Evolutionary conservation across 2,888 invertebrate genomes (phyloP), one percentile per base, ranked within the genome.

Genomic region (Falcaria lacertinaria): DNA sequence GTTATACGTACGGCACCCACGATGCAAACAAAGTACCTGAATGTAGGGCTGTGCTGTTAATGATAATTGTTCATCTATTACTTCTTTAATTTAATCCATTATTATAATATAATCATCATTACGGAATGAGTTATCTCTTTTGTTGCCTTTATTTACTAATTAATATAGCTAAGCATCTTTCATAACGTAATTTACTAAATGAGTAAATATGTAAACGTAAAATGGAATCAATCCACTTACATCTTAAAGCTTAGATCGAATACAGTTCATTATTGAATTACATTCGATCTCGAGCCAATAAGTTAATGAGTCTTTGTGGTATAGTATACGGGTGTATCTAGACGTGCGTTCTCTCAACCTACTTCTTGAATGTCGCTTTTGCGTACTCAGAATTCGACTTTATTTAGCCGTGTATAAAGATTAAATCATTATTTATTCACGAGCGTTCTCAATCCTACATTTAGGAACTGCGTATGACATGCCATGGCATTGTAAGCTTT

Each of bases 291-390:
- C 62, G 54, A 57, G 61, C 62, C 67, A 64, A 80, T 69, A 74
- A 80, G 74, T 76, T 82, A 83, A 84, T 85, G 80, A 81, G 80
- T 77, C 81, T 83, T 76, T 77, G 79, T 86, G 80, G 85, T 85
- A 79, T 81, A 80, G 85, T 85, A 79, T 81, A 80, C 85, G 80
- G 76, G 78, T 77, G 74, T 82, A 78, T 70, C 74, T 78, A 78
- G 76, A 77, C 74, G 76, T 80, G 82, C 79, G 82, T 85, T 84
- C 82, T 84, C 81, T 86, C 86, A 87, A 86, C 88, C 87, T 86
- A 87, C 86, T 83, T 87, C 74, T 78, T 79, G 77, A 85, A 85
- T 85, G 84, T 68, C 80, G 79, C 54, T 46, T 59, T 60, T 55
- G 60, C 60, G 64, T 71, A 73, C 62, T 61, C 74, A 63, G 78